These are phyloP conservation scores for Rotaria macrura DNA, from an alignment of 2,888 invertebrate species.

Conservation along the genomic window DNA sequence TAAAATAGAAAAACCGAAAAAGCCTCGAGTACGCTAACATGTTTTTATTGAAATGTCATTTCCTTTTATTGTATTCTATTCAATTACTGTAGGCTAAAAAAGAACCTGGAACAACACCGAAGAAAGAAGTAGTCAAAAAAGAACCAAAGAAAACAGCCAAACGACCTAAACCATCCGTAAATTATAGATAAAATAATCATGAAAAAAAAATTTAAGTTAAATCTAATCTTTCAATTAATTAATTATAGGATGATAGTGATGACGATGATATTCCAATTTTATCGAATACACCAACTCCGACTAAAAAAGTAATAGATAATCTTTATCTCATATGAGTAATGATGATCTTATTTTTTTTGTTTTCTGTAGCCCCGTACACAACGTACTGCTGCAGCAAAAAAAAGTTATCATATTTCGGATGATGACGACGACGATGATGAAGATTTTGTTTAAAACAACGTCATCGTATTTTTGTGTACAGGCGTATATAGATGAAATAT, in stretches of 20 bases:
- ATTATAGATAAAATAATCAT: no score
- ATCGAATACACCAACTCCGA: neutral
- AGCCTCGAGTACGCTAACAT: neutral
- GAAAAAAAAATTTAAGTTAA: neutral
- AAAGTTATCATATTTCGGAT: neutral
- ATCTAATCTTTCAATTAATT: no score
- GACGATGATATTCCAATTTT: constrained; percentile 24
- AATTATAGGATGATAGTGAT: neutral
- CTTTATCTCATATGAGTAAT: neutral
- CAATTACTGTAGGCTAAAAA: neutral
- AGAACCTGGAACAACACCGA: neutral
- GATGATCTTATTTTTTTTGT: neutral
- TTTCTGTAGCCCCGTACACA: neutral
- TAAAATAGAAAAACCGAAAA: neutral
- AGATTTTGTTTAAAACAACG: neutral
- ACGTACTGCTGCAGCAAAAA: neutral
- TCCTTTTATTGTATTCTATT: neutral
- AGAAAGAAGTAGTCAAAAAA: constrained; percentile 20
- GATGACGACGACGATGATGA: constrained; percentile 15
- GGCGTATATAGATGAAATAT: no score
- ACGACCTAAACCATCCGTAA: neutral
- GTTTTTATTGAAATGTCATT: neutral
- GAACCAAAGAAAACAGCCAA: neutral
- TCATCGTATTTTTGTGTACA: neutral
- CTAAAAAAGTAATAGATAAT: neutral